phyloP scores from a whole-genome alignment of 2,113 vertebrate species.

The Paramisgurnus dabryanus region DNA sequence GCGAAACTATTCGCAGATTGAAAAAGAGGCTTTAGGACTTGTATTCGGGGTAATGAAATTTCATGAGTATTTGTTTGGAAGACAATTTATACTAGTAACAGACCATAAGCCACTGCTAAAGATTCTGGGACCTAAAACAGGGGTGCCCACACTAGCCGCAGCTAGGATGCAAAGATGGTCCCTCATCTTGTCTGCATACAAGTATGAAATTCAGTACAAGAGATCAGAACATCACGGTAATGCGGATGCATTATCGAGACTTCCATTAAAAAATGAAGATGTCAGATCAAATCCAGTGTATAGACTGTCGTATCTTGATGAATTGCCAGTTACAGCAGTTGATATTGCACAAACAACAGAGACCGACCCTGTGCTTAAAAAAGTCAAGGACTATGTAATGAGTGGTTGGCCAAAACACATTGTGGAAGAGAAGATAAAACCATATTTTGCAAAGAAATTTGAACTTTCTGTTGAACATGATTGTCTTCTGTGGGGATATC shows the following conservation, averaged over 20 bases:
- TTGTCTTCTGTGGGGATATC: conserved; percentile 34
- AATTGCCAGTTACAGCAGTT: conserved; percentile 19
- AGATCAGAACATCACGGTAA: conserved; percentile 19
- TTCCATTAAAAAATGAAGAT: background rate
- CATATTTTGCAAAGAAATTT: conserved; percentile 20
- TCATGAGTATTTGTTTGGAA: conserved; percentile 38
- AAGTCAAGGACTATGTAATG: no score
- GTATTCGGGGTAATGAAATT: conserved; percentile 23
- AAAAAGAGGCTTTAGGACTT: conserved; percentile 27
- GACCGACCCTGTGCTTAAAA: no score
- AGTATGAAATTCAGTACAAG: conserved; percentile 31
- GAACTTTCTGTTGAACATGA: conserved; percentile 23
- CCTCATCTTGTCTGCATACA: conserved; percentile 21
- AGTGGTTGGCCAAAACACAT: no score
- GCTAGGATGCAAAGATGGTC: conserved; percentile 15
- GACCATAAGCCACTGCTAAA: conserved; percentile 17
- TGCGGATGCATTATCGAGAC: conserved; percentile 15
- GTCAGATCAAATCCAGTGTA: background rate
- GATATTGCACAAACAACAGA: no score
- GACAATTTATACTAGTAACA: conserved; percentile 12
- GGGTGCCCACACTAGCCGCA: conserved; percentile 7
- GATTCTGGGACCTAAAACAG: conserved; percentile 13
- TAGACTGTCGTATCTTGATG: conserved; percentile 14
- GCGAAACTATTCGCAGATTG: conserved; percentile 21
- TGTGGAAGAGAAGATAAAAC: no score